Conservation (phyloP, 2,113 vertebrate species). For the Ailurus styani region DNA sequence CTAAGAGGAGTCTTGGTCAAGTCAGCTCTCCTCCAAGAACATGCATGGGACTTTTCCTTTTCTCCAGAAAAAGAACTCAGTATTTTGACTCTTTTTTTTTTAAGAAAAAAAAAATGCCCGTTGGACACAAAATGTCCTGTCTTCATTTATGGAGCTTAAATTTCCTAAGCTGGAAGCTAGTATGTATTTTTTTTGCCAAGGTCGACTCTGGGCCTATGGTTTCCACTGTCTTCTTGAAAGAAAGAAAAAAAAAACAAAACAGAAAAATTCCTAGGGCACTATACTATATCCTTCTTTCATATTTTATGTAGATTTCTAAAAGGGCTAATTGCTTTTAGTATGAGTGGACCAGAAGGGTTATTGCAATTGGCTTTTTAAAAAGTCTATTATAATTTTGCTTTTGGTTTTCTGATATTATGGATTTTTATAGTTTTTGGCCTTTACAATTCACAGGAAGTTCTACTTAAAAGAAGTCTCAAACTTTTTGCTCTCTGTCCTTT, state of each 20-base stretch:
- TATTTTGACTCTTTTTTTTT: not conserved
- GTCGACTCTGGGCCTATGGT: not conserved
- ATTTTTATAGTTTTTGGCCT: not conserved
- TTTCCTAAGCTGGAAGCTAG: conserved; percentile 11
- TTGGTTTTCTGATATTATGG: conserved; percentile 1
- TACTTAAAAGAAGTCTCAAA: not conserved
- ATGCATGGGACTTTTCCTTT: not conserved
- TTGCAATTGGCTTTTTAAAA: conserved; percentile 26
- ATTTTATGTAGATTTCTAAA: conserved; percentile 7
- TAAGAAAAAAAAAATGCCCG: not conserved
- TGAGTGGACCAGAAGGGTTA: not conserved
- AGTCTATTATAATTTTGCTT: conserved; percentile 7
- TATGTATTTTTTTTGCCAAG: not conserved
- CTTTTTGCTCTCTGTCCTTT: not conserved
- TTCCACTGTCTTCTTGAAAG: not conserved
- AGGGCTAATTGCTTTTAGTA: not conserved
- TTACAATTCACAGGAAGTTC: not conserved
- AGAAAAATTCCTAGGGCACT: not conserved
- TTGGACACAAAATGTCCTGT: not conserved
- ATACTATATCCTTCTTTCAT: not conserved
- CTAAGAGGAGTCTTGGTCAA: not conserved
- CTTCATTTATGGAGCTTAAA: not conserved
- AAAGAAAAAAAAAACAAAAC: not conserved
- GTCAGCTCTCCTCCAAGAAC: not conserved
- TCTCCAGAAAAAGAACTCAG: not conserved